Percentiles rank a stretch among this genome's conserved stretches.
Conservation (phyloP, 2,888 invertebrate genomes). For the Lochmaea capreae region DNA sequence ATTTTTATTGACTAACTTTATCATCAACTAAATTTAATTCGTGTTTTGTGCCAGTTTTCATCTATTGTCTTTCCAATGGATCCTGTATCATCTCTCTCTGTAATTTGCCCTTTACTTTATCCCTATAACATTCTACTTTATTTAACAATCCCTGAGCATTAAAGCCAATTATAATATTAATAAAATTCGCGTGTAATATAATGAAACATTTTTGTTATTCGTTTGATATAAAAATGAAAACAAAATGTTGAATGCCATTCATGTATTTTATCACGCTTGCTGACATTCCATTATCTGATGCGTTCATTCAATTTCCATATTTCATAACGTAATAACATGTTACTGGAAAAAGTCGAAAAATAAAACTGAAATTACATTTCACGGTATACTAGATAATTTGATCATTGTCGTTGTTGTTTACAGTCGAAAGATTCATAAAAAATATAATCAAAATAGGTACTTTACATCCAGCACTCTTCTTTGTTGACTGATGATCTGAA, state of each 20-base stretch:
- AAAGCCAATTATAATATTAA: no score
- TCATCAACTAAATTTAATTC: no score
- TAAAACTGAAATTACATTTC: background rate
- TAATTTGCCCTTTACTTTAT: background rate
- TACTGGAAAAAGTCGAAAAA: background rate
- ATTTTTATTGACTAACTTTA: no score
- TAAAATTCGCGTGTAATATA: background rate
- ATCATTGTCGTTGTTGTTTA: background rate
- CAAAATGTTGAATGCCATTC: background rate
- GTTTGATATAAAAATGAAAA: background rate
- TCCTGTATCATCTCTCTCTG: no score
- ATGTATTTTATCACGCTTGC: constrained; percentile 1
- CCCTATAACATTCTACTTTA: background rate
- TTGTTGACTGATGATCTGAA: no score
- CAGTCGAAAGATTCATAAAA: no score
- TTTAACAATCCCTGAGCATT: no score
- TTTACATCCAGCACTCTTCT: no score
- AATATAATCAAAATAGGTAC: no score
- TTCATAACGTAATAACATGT: background rate
- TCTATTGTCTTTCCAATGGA: no score
- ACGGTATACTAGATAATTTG: background rate
- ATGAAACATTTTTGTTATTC: background rate
- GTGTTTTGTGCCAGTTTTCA: no score
- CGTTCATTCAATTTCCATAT: background rate
- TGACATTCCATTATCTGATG: constrained; percentile 6